Conservation (phyloP, 2,113 vertebrate species). For the Clarias gariepinus region DNA sequence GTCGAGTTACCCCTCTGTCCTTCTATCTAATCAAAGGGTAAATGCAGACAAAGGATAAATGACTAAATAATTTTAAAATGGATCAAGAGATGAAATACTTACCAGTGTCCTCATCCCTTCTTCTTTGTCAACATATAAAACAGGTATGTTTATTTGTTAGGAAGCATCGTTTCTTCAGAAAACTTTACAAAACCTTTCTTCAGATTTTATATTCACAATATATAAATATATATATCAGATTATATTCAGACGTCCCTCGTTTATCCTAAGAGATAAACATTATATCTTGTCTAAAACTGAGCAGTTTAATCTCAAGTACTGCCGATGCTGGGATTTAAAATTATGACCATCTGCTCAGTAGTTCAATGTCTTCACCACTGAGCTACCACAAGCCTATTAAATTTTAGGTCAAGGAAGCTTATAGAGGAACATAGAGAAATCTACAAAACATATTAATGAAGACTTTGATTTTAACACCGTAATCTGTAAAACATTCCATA, state of each 20-base stretch:
- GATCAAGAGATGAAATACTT: neutral
- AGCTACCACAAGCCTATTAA: neutral
- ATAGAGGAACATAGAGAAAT: too few species aligned
- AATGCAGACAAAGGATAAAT: neutral
- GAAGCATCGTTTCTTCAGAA: neutral
- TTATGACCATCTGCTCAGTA: neutral
- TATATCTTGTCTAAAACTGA: too few species aligned
- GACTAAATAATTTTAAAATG: neutral
- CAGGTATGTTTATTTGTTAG: neutral
- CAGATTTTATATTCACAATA: neutral
- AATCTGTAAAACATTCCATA: neutral
- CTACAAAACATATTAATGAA: neutral
- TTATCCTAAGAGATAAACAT: neutral
- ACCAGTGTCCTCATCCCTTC: neutral
- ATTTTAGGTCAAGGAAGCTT: neutral
- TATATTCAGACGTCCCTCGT: neutral
- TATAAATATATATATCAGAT: too few species aligned
- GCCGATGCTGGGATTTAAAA: neutral
- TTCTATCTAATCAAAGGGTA: neutral
- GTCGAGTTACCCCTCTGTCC: neutral
- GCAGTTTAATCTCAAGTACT: neutral
- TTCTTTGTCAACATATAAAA: neutral
- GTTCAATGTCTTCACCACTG: neutral
- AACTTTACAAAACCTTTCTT: neutral
- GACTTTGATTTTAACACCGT: neutral